Evolutionary conservation across 1,140 invertebrate species (phyloP).

Genomic region (Tetragonula clypearis): DNA sequence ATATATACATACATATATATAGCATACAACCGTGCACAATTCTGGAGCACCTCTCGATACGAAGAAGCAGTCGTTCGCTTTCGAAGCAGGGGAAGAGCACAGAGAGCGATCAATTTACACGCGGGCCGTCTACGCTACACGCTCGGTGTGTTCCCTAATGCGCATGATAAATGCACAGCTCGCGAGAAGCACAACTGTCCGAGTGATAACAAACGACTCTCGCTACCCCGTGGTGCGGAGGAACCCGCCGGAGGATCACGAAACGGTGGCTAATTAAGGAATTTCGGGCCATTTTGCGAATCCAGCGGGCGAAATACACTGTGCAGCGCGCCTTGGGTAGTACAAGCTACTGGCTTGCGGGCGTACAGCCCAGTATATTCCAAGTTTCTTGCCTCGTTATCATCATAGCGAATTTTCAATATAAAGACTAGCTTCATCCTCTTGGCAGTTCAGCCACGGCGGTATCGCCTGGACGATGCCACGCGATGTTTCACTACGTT

Average conservation of each 20-base stretch:
- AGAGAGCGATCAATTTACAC: background rate
- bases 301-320: background rate
- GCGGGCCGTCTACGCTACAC: background rate
- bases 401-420: background rate
- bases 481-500: no score
- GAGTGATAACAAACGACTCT: constrained; percentile 11
- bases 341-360: no score
- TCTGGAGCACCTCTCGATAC: background rate
- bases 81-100: fast-evolving
- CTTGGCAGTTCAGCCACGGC: no score
- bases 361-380: background rate
- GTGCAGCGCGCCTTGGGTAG: no score
- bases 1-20: no score
- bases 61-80: background rate
- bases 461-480: no score
- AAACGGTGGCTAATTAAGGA: constrained; percentile 34
- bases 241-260: background rate
- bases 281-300: background rate
- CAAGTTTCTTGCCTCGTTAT: background rate
- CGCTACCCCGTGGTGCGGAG: no score
- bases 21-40: background rate
- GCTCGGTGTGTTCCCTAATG: no score
- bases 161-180: constrained; percentile 2
- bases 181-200: background rate
- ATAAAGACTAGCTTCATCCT: background rate